These are phyloP conservation scores for Macaria notata DNA, from an alignment of 2,888 invertebrate species.

Conservation along the genomic window DNA sequence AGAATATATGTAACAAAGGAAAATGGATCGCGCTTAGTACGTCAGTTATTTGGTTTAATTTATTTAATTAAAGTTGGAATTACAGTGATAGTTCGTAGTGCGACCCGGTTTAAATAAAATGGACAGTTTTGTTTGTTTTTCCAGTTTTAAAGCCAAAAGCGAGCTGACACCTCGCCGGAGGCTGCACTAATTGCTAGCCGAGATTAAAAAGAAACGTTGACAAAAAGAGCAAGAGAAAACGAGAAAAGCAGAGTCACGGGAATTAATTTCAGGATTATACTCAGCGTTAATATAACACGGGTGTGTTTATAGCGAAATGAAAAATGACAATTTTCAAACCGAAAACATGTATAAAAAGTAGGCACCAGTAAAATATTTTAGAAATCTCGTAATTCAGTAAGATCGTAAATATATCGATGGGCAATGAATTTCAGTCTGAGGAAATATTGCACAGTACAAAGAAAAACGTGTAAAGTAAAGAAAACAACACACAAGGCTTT, in stretches of 20 bases:
- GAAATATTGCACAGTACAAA: too few species aligned
- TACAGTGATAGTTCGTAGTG: not conserved
- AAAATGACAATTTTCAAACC: too few species aligned
- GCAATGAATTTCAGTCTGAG: too few species aligned
- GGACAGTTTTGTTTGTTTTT: constrained; percentile 1
- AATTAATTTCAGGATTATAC: not conserved
- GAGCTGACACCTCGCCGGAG: not conserved
- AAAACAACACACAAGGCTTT: too few species aligned
- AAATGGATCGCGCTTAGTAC: not conserved
- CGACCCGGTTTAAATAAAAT: not conserved
- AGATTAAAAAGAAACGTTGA: constrained; percentile 1
- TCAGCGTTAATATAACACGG: too few species aligned
- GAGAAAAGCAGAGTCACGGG: not conserved
- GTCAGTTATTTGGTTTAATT: not conserved
- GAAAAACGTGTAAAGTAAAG: too few species aligned
- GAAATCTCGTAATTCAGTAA: too few species aligned
- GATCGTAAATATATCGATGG: too few species aligned
- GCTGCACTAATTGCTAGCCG: constrained; percentile 4
- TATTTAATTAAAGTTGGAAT: constrained; percentile 3
- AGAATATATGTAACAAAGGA: constrained; percentile 17
- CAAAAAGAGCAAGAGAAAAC: not conserved
- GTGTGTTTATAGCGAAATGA: too few species aligned
- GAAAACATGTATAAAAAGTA: too few species aligned
- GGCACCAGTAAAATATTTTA: too few species aligned
- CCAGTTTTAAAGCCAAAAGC: not conserved